Conservation (phyloP, 2,113 vertebrate genomes). For the Centropus bengalensis region DNA sequence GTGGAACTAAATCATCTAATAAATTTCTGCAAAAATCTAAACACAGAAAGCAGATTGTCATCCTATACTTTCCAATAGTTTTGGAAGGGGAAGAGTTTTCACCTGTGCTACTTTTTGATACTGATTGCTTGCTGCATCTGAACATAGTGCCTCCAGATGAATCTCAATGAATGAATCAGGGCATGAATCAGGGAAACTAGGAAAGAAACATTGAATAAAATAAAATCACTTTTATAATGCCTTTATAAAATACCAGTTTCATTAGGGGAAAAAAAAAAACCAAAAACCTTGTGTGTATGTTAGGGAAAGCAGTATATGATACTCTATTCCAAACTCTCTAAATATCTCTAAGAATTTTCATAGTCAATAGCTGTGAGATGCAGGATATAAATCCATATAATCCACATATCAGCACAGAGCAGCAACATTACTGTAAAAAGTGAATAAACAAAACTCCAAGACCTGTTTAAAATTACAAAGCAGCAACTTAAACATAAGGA, state of each 20-base stretch:
- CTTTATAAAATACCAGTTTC: neutral
- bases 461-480: slow-evolving; percentile 29
- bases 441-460: neutral
- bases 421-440: neutral
- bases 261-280: neutral
- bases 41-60: neutral
- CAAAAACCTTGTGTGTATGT: too few relatives aligned
- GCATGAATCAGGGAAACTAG: neutral
- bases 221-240: neutral
- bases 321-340: neutral
- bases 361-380: neutral
- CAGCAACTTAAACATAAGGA: neutral
- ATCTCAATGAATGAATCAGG: too few relatives aligned
- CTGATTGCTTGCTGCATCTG: neutral
- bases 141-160: neutral
- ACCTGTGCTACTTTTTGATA: neutral
- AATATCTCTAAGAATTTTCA: neutral
- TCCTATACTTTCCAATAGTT: neutral
- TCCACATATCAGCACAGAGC: neutral
- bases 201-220: neutral
- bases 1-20: neutral
- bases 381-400: neutral
- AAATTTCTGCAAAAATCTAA: neutral
- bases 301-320: neutral
- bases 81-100: neutral